Base-by-base conservation (phyloP, 1,140 invertebrate species). In the Epicauta chinensis region DNA sequence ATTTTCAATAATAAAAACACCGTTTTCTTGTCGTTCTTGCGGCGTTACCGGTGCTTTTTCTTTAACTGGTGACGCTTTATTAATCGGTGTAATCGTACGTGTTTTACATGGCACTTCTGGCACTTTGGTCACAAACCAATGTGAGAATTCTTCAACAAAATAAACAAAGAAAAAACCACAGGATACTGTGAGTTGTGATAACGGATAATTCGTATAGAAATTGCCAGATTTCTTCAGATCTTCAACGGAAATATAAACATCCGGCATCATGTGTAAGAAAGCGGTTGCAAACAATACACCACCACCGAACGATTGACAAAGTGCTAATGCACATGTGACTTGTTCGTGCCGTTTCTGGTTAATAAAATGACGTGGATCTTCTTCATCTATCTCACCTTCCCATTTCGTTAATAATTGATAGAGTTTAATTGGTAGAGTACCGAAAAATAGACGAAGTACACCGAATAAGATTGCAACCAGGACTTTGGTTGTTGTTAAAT, bases 251-350 rank as follows among this genome's bases (percentile, higher is more conserved):
- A 65, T 44, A 36, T 66, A 66, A 23, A 81, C 76, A 59, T 83
- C 81, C 2, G 81, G 81, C 55, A 84, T 75, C 67, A 84, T 76
- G 62, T 84, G 81, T 29, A 82, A 65, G 49, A 84, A 78, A 54
- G 78, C 81, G 2, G 82, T 84, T 16, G 79, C 83, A 45, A 85
- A 71, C 17, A 85, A 73, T 4, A 86, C 81, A 2, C 83, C 82
- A 11, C 81, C 83, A 12, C 81, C 81, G 58, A 82, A 81, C 47
- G 78, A 81, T 23, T 81, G 75, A 29, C 64, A 62, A 2, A 67
- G 29, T 9, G 78, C 64, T 6, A 71, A 54, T 12, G 49, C 46
- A 47, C 63, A 68, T 6, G 53, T 60, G 2, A 69, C 59, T 48
- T 65, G 59, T 7, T 57, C 29, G 34, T 67, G 67, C 46, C 64